phyloP scores from a whole-genome alignment of 1,140 invertebrate genomes.

The Caenorhabditis inopinata region DNA sequence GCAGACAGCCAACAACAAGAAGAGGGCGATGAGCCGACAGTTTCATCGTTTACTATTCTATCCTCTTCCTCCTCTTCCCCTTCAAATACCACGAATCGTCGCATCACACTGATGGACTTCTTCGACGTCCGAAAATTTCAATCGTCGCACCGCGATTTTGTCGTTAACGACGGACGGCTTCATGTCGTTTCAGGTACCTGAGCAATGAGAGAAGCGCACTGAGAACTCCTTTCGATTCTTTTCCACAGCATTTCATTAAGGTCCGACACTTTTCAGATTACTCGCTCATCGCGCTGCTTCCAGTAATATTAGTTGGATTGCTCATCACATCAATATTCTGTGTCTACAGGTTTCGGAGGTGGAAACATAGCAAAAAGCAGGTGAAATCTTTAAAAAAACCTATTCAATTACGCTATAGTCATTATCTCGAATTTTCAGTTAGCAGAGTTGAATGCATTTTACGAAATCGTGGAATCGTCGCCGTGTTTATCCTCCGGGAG shows the following conservation, averaged over 20 bases:
- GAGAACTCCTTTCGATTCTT: neutral
- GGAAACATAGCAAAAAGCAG: constrained; percentile 37
- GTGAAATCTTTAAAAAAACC: neutral
- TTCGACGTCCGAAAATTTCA: constrained; percentile 30
- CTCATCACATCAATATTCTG: constrained; percentile 14
- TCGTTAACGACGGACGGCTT: constrained; percentile 5
- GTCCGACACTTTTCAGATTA: constrained; percentile 45
- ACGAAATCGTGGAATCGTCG: constrained; percentile 9
- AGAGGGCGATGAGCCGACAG: constrained; percentile 28
- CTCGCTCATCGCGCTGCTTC: constrained; percentile 25
- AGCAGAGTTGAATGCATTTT: constrained; percentile 9
- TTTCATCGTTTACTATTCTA: constrained; percentile 14
- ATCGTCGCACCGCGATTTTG: constrained; percentile 11
- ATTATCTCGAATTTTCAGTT: neutral
- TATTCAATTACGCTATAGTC: neutral
- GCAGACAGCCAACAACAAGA: neutral
- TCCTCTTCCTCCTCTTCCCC: neutral
- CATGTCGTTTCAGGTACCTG: neutral
- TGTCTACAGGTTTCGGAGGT: constrained; percentile 22
- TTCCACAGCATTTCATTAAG: neutral
- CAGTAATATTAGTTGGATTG: constrained; percentile 23
- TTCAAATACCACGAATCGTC: neutral
- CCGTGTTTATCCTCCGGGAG: neutral
- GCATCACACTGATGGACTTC: constrained; percentile 14
- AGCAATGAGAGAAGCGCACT: neutral